Percentiles rank a stretch among this genome's conserved stretches.
Conservation (phyloP, 2,888 invertebrate genomes). For the Ernsta delagoae region DNA sequence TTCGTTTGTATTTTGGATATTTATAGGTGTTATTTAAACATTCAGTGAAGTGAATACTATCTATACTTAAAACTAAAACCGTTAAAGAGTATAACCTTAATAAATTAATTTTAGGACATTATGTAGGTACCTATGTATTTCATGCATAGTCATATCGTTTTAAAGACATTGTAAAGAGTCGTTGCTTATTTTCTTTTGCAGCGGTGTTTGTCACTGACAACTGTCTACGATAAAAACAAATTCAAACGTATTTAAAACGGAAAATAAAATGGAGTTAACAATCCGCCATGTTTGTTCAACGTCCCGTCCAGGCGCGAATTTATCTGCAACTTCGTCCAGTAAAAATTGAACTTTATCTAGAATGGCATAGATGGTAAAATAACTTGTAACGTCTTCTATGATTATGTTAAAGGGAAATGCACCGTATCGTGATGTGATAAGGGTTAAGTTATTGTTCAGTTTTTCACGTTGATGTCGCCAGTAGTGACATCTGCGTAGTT, state of each 20-base stretch:
- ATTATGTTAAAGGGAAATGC: slow-evolving; percentile 14
- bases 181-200: background rate
- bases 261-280: slow-evolving; percentile 18
- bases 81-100: too few relatives aligned
- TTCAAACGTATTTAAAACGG: slow-evolving; percentile 10
- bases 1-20: too few relatives aligned
- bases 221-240: slow-evolving; percentile 24
- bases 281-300: slow-evolving; percentile 10
- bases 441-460: slow-evolving; percentile 3
- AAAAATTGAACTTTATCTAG: slow-evolving; percentile 11
- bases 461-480: slow-evolving; percentile 11
- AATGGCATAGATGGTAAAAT: background rate
- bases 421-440: slow-evolving; percentile 17
- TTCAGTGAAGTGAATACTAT: too few relatives aligned
- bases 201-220: slow-evolving; percentile 22
- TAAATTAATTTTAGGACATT: too few relatives aligned
- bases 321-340: background rate
- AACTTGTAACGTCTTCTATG: background rate
- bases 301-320: slow-evolving; percentile 23
- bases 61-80: too few relatives aligned
- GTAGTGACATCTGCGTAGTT: slow-evolving; percentile 10
- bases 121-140: too few relatives aligned
- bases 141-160: too few relatives aligned
- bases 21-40: too few relatives aligned
- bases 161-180: too few relatives aligned